Base-by-base conservation (phyloP, 37 sponge, comb jelly and placozoan species). In the Cliona cf. orientalis region DNA sequence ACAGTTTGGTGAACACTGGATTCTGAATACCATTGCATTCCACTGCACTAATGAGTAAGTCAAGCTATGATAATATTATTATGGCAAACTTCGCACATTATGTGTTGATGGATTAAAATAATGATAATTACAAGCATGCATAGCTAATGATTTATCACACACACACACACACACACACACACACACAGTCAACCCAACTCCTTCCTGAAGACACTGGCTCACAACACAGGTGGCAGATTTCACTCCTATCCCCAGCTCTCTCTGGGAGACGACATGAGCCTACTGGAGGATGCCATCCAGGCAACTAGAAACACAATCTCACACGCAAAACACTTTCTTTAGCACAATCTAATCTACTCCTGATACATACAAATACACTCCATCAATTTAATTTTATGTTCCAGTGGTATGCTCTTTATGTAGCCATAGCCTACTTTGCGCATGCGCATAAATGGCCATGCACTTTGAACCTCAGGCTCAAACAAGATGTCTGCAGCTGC, bases 21-120 rank as follows among this genome's bases (percentile, higher is more conserved):
- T 6, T 26, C 17, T 84, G 36, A 75, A 84, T 57, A 68, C 85
- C 3, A 60, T 69, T n/a, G 69, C 76, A 38, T 68, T 67, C 58
- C 22, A 41, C 69, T 58, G 85, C 42, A 33, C 58, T 3, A 39
- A 66, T 35, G 45, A 32, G 85, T 84, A 40, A 56, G 69, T 55
- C 12, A 12, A 31, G 28, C 25, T 73, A 3, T 4, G 21, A 45
- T 28, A 3, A 22, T 9, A 23, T 1, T 28, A 42, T n/a, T 0
- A 62, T 2, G n/a, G 6, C 31, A 33, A 29, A 23, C 46, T 21
- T 25, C 49, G 23, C 28, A 61, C 23, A n/a, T 61, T 61, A 7
- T 61, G 44, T 9, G 7, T 37, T 19, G 42, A n/a, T 9, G 2
- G 14, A n/a, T 70, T 11, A 39, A 3, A 41, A 70, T 19, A 70